A percentile compares a stretch with the other conserved stretches of the same genome.
phyloP scores from a whole-genome alignment of 2,113 vertebrate species.

The Porphyrio hochstetteri region DNA sequence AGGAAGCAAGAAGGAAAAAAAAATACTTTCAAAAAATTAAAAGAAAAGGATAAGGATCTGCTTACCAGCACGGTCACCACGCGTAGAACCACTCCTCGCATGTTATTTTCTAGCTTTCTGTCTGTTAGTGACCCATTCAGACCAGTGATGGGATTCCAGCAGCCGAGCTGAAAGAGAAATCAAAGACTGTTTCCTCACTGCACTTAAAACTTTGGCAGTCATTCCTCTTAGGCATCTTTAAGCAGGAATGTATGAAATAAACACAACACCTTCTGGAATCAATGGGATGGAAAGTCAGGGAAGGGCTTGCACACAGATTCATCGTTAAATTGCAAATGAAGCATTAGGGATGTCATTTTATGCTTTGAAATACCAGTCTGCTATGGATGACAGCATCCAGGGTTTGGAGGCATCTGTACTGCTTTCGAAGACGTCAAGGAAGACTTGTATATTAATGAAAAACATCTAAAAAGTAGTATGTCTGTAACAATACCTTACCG shows the following conservation, averaged over 20 bases:
- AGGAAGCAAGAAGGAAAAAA: slow-evolving; percentile 34
- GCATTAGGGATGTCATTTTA: neutral
- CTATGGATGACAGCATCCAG: neutral
- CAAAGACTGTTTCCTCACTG: neutral
- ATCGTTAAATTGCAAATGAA: slow-evolving; percentile 26
- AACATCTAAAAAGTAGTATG: neutral
- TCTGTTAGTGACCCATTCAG: slow-evolving; percentile 95
- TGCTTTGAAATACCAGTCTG: slow-evolving; percentile 3
- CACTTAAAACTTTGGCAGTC: neutral
- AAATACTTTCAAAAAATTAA: neutral
- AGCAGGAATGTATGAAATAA: rapidly evolving
- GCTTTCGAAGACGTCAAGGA: neutral
- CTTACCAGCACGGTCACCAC: slow-evolving; percentile 98
- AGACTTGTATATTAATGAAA: neutral
- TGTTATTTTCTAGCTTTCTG: slow-evolving; percentile 97
- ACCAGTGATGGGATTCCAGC: slow-evolving; percentile 94
- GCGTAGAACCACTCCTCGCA: slow-evolving; percentile 93
- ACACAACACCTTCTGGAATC: neutral
- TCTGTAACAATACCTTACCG: neutral
- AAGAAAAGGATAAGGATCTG: neutral
- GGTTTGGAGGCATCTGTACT: neutral
- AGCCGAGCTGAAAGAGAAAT: slow-evolving; percentile 87
- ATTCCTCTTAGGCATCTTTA: neutral
- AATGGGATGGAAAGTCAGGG: neutral
- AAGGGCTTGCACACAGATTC: neutral